Conservation (phyloP, 2,113 vertebrate species). For the Cavia porcellus region DNA sequence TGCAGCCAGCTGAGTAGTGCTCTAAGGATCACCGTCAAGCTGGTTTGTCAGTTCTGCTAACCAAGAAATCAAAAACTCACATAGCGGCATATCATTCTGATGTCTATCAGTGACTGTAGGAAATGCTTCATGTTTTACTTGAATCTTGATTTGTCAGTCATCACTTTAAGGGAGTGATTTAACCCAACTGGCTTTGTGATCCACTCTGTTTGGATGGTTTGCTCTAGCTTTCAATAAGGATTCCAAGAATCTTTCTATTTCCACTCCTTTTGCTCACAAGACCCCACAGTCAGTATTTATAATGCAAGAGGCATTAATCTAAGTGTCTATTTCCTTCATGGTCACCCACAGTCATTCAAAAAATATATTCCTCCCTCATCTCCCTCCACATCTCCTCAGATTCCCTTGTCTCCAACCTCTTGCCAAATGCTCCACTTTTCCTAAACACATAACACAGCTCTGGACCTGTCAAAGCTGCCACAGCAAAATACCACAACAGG, state of each 20-base stretch:
- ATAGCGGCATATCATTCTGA: not conserved
- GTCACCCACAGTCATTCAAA: not conserved
- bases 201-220: slow-evolving; percentile 6
- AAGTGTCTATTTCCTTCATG: not conserved
- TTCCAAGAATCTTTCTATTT: not conserved
- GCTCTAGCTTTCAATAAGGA: not conserved
- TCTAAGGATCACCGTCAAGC: slow-evolving; percentile 5
- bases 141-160: slow-evolving; percentile 46
- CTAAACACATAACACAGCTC: not conserved
- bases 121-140: slow-evolving; percentile 60
- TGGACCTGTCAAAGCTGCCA: not conserved
- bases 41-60: slow-evolving; percentile 56
- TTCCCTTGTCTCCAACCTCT: not conserved
- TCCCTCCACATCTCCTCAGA: not conserved
- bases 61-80: slow-evolving; percentile 50
- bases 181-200: not conserved
- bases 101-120: not conserved
- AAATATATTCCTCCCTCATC: not conserved
- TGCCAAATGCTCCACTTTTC: not conserved
- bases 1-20: not conserved
- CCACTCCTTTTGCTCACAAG: not conserved
- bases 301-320: not conserved
- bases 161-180: not conserved
- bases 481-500: not conserved
- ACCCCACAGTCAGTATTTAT: not conserved